Conservation (phyloP, 2,113 vertebrate species). For the Dicrurus megarhynchus region DNA sequence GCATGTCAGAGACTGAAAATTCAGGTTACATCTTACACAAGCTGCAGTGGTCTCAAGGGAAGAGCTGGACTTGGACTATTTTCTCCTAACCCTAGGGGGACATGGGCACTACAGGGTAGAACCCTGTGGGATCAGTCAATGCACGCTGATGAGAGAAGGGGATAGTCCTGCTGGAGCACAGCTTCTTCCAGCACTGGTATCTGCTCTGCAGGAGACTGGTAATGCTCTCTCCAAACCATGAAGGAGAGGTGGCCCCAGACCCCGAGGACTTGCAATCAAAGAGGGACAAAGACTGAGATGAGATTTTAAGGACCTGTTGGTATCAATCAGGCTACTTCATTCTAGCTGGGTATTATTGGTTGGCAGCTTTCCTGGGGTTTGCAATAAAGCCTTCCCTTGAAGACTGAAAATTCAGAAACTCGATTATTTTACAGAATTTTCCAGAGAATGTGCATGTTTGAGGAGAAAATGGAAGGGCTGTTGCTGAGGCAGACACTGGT, state of each 20-base stretch:
- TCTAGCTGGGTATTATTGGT: neutral
- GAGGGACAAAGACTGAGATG: neutral
- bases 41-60: neutral
- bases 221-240: neutral
- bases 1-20: neutral
- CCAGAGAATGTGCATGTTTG: neutral
- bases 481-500: neutral
- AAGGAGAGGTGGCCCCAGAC: neutral
- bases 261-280: neutral
- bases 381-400: neutral
- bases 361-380: neutral
- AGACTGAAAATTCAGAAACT: neutral
- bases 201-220: neutral
- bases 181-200: neutral
- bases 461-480: neutral
- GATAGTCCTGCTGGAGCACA: neutral
- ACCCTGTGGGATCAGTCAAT: fast-evolving
- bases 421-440: neutral
- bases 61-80: neutral
- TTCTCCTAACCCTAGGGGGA: neutral
- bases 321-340: neutral
- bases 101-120: neutral
- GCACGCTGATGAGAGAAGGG: neutral
- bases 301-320: neutral
- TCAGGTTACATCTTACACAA: neutral